phyloP scores from a whole-genome alignment of 1,140 invertebrate genomes.

The Lordiphosa mommai region DNA sequence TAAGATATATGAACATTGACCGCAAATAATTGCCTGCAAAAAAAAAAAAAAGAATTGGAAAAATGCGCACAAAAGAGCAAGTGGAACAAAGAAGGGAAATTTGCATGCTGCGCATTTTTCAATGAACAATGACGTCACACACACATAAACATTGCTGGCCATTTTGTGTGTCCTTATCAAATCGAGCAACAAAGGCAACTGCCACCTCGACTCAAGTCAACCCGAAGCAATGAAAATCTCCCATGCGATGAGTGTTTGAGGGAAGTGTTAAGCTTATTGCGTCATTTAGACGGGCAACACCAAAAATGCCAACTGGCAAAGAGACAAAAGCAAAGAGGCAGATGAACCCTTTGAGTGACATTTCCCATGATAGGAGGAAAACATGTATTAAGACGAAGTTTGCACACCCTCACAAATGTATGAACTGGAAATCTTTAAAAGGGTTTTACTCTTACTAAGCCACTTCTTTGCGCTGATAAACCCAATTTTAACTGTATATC shows the following conservation, averaged over 20 bases:
- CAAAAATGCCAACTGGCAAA: constrained; percentile 50
- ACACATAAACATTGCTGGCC: constrained; percentile 25
- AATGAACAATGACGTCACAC: constrained; percentile 70
- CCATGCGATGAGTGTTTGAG: constrained; percentile 24
- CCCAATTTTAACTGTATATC: too few species aligned
- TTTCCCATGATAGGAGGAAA: background rate
- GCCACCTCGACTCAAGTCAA: constrained; percentile 51
- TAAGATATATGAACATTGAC: constrained; percentile 60
- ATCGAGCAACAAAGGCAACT: constrained; percentile 33
- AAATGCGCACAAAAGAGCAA: constrained; percentile 38
- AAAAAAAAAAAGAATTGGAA: constrained; percentile 52
- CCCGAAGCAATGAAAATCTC: constrained; percentile 67
- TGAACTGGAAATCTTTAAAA: too few species aligned
- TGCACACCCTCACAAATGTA: constrained; percentile 1
- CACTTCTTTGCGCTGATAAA: too few species aligned
- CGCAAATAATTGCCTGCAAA: constrained; percentile 65
- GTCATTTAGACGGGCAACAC: constrained; percentile 62
- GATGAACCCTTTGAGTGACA: constrained; percentile 62
- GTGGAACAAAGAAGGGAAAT: constrained; percentile 16
- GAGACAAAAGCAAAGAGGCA: constrained; percentile 42
- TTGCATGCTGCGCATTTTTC: constrained; percentile 72
- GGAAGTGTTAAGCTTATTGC: constrained; percentile 73
- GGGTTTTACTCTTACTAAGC: too few species aligned
- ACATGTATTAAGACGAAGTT: background rate
- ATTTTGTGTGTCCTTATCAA: constrained; percentile 55